phyloP scores from a whole-genome alignment of 2,797 vertebrate species.

The Poliocrania exsul region DNA sequence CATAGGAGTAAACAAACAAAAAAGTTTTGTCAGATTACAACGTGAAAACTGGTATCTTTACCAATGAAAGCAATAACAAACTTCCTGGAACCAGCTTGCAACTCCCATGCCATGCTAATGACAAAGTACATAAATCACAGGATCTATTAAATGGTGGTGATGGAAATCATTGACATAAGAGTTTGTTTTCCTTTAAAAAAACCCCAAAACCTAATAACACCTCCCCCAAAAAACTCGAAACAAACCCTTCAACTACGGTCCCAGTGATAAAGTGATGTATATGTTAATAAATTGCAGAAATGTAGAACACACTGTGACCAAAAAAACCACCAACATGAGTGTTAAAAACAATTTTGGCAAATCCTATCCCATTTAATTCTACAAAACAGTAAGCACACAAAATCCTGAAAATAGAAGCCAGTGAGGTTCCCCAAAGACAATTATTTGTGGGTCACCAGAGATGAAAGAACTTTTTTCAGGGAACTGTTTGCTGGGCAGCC shows the following conservation, averaged over 20 bases:
- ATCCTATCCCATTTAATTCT: background rate
- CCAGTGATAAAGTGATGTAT: background rate
- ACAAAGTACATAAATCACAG: background rate
- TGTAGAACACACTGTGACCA: background rate
- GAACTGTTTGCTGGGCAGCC: background rate
- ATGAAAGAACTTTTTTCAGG: rapidly evolving
- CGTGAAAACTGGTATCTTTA: background rate
- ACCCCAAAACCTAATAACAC: too few species aligned
- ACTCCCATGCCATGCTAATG: background rate
- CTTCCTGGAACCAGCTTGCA: background rate
- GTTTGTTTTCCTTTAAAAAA: background rate
- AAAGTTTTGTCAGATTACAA: background rate
- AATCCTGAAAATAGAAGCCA: background rate
- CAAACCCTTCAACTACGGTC: background rate
- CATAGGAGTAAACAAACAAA: background rate
- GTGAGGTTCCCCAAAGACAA: background rate
- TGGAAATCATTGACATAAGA: background rate
- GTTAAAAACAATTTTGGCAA: background rate
- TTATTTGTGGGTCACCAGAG: background rate
- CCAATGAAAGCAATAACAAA: background rate
- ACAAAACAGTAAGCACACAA: background rate
- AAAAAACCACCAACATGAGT: background rate
- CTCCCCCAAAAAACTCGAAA: rapidly evolving
- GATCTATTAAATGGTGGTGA: background rate
- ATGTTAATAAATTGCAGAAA: background rate